Conservation (phyloP, 1,140 invertebrate genomes). For the Eubasilissa regina region DNA sequence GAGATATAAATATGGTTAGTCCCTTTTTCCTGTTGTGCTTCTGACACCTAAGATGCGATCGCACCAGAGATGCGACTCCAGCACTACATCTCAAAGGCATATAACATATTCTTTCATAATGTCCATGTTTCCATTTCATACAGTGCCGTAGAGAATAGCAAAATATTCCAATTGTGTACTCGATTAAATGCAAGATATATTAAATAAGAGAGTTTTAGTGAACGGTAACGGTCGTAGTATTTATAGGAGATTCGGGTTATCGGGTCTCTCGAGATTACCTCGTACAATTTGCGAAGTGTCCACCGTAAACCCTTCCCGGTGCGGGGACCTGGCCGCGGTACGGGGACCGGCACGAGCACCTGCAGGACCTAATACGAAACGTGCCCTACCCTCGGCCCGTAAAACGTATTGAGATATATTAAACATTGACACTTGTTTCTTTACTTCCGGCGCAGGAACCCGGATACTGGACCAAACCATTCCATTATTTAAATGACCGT, state of each 20-base stretch:
- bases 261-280: slow-evolving; percentile 16
- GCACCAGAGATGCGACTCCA: no score
- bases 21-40: no score
- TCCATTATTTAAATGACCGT: no score
- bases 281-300: slow-evolving; percentile 16
- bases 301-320: not conserved
- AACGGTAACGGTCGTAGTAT: not conserved
- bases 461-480: not conserved
- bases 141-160: no score
- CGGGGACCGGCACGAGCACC: not conserved
- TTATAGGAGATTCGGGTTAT: slow-evolving; percentile 7
- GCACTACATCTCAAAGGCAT: no score
- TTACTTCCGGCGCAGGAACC: not conserved
- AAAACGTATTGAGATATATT: slow-evolving; percentile 24
- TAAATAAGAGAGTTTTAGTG: no score
- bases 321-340: not conserved
- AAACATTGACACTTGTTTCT: slow-evolving; percentile 14
- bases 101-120: no score
- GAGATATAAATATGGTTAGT: no score
- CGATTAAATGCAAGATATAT: no score
- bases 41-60: no score
- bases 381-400: not conserved
- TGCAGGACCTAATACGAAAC: slow-evolving; percentile 9
- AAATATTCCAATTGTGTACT: no score
- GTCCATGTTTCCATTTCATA: no score